Evolutionary conservation across 2,888 invertebrate species (phyloP).

Genomic region (Euzophera pinguis): DNA sequence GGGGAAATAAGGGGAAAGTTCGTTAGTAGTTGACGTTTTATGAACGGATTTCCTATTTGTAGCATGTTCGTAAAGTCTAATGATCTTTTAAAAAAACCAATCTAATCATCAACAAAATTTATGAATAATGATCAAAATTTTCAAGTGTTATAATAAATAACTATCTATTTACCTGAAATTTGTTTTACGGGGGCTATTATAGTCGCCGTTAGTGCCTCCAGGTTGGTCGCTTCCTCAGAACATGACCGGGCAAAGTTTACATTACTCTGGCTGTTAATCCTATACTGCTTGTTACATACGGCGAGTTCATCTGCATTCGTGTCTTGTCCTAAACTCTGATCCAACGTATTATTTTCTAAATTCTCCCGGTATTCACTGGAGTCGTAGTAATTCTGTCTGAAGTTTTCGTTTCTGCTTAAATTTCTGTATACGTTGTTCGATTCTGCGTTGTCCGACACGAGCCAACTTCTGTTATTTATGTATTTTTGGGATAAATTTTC

Average conservation of each 20-base stretch:
- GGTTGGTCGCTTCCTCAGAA: conserved; percentile 36
- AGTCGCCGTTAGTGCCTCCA: conserved; percentile 39
- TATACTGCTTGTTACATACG: conserved; percentile 63
- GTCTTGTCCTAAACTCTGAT: conserved; percentile 26
- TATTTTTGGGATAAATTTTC: conserved; percentile 37
- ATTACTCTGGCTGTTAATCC: conserved; percentile 49
- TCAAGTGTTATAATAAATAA: neutral
- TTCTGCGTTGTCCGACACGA: conserved; percentile 31
- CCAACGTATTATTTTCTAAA: conserved; percentile 34
- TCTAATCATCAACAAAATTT: no score
- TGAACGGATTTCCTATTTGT: no score
- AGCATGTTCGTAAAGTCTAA: no score
- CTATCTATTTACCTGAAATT: conserved; percentile 36
- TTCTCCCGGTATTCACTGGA: conserved; percentile 34
- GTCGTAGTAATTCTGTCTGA: conserved; percentile 36
- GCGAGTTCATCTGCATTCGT: conserved; percentile 36
- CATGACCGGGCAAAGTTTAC: conserved; percentile 31
- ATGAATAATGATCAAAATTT: no score
- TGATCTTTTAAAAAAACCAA: no score
- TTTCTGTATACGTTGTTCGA: conserved; percentile 29
- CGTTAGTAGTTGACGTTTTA: no score
- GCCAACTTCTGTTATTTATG: conserved; percentile 40
- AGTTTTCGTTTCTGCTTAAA: conserved; percentile 35
- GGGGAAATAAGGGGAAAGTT: no score
- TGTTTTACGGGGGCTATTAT: conserved; percentile 29